A percentile compares a stretch with the other conserved stretches of the same genome.
Evolutionary conservation across 1,140 invertebrate genomes (phyloP).

Genomic region (Pemphigus obesinymphae): DNA sequence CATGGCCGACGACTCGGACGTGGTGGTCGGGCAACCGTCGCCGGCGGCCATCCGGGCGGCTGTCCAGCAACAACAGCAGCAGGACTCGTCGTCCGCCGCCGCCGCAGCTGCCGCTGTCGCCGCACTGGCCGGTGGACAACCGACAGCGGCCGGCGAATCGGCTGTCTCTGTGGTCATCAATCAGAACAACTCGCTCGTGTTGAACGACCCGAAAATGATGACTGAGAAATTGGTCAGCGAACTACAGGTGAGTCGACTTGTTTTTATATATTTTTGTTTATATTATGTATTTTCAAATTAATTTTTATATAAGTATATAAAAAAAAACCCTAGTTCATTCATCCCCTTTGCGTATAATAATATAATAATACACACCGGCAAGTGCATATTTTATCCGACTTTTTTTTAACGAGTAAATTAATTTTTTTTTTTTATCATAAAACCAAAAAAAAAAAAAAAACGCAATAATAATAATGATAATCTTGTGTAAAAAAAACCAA

Average conservation of each 20-base stretch:
- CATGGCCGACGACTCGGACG: conserved; percentile 18
- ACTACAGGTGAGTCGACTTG: conserved; percentile 48
- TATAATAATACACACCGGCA: background rate
- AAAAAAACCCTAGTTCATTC: background rate
- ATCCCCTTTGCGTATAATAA: background rate
- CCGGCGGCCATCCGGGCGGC: background rate
- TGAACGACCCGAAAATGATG: conserved; percentile 47
- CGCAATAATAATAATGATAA: no score
- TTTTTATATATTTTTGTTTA: no score
- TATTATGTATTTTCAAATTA: background rate
- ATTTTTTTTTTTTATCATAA: background rate
- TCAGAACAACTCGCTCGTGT: conserved; percentile 27
- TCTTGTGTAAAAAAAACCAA: no score
- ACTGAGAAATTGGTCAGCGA: conserved; percentile 49
- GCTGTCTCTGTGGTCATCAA: background rate
- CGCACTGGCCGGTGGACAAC: background rate
- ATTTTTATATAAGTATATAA: background rate
- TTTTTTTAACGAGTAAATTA: no score
- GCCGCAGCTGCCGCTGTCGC: background rate
- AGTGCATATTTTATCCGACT: background rate
- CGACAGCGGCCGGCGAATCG: background rate
- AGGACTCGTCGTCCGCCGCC: background rate
- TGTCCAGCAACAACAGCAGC: conserved; percentile 5
- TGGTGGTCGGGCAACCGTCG: background rate
- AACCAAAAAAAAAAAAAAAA: no score